These are phyloP conservation scores for Melanotaenia boesemani DNA, from an alignment of 2,797 vertebrate genomes.

Conservation along the genomic window DNA sequence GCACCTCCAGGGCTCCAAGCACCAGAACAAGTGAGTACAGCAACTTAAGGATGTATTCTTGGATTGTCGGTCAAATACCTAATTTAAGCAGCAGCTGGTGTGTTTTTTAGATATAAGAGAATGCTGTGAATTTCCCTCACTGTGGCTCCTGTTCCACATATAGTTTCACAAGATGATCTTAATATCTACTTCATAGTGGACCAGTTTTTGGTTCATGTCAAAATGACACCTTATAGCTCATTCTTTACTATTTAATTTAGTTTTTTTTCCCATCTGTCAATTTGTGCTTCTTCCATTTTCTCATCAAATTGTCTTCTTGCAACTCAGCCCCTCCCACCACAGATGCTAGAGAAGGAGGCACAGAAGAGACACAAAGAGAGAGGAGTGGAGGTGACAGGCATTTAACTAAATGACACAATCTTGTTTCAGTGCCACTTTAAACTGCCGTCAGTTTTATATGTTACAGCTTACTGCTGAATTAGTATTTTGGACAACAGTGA, in stretches of 20 bases:
- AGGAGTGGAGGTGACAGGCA: neutral
- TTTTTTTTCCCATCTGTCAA: neutral
- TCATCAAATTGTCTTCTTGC: neutral
- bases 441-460: neutral
- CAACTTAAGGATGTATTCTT: neutral
- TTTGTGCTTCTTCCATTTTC: neutral
- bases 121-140: neutral
- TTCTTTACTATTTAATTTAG: neutral
- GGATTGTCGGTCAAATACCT: slow-evolving; percentile 1
- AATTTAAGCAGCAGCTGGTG: too few species aligned
- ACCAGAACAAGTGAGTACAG: slow-evolving; percentile 87
- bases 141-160: neutral
- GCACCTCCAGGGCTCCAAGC: slow-evolving; percentile 90
- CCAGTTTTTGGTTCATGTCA: neutral
- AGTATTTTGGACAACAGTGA: neutral
- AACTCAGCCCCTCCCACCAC: neutral
- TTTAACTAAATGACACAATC: slow-evolving; percentile 1
- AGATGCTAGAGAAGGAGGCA: slow-evolving; percentile 12
- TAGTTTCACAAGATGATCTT: neutral
- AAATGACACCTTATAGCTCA: neutral
- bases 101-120: neutral
- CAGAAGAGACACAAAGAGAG: neutral
- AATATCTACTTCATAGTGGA: neutral
- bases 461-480: neutral
- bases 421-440: neutral